Evolutionary conservation across 2,797 vertebrate species (phyloP), one percentile per base, ranked within the genome.

Genomic region (Lutjanus campechanus): DNA sequence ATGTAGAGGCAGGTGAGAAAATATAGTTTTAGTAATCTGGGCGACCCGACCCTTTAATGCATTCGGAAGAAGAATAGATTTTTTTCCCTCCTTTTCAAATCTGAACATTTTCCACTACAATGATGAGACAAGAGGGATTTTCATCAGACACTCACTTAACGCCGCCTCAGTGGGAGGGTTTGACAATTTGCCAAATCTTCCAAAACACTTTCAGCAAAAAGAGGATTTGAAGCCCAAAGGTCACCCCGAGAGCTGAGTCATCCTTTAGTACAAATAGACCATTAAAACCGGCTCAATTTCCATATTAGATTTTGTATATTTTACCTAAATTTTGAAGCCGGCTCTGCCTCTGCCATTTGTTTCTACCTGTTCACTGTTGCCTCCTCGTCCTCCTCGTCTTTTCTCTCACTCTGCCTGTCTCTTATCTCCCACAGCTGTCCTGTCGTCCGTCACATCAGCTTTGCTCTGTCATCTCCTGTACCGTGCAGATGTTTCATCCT

Each of bases 401-500:
- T 47, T 29, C 9, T 25, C 19, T 63, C 47, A 53, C 53, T 41
- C 55, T 55, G 4, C 47, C 79, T 46, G 19, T 70, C 49, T 82
- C 73, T 69, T 25, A 68, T 73, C 76, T 80, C 63, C 68, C 73
- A 65, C 76, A 71, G 81, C 74, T 79, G 58, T 56, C 65, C 72
- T 25, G 12, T 69, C 44, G 29, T 83, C 75, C 19, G 15, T 83
- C 77, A 67, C 61, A 49, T 80, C 79, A 51, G 79, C 68, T 77
- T 67, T 82, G 53, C 74, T 83, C 79, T 81, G 72, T 83, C 86
- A 77, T 85, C 62, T 73, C 69, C 60, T 41, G 46, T 55, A 36
- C 74, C 1, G 16, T 76, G 51, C 80, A 79, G 72, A 86, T 85
- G 81, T 83, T 86, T 82, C 80, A 70, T 86, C 84, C 65, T 69